Conservation (phyloP, 2,888 invertebrate genomes). For the Cremastobaeus sp. region DNA sequence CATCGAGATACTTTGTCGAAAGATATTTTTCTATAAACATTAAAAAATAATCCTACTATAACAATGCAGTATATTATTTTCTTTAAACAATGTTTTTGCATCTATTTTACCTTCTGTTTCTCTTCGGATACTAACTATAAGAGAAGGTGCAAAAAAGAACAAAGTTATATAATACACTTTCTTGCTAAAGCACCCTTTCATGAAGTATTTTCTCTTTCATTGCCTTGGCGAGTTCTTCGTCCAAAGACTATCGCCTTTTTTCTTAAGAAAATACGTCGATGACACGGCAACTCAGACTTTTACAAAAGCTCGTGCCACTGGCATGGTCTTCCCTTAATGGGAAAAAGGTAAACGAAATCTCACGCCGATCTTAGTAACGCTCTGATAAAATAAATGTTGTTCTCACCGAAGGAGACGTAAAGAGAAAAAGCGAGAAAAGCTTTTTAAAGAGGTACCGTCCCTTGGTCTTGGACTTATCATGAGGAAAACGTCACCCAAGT, state of each 20-base stretch:
- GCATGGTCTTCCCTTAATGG: constrained; percentile 69
- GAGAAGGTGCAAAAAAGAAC: too few species aligned
- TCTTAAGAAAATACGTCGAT: constrained; percentile 68
- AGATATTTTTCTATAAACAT: too few species aligned
- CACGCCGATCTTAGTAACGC: constrained; percentile 67
- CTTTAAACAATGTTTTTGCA: too few species aligned
- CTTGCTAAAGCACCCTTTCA: constrained; percentile 29
- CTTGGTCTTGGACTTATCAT: constrained; percentile 4
- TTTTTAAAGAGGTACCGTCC: constrained; percentile 37
- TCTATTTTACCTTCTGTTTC: too few species aligned
- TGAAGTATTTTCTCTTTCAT: constrained; percentile 36
- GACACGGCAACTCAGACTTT: constrained; percentile 68
- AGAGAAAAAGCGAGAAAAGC: constrained; percentile 51
- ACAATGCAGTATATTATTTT: too few species aligned
- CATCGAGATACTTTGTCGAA: too few species aligned
- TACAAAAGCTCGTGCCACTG: constrained; percentile 64
- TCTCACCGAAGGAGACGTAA: constrained; percentile 34
- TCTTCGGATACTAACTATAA: too few species aligned
- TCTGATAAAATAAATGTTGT: constrained; percentile 70
- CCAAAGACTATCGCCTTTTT: constrained; percentile 46
- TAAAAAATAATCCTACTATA: too few species aligned
- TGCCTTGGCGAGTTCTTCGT: constrained; percentile 10
- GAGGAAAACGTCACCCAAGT: constrained; percentile 15
- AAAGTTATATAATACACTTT: constrained; percentile 24
- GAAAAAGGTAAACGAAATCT: constrained; percentile 72